These are phyloP conservation scores for Anthoscopus minutus DNA, from an alignment of 2,113 vertebrate genomes.

Conservation along the genomic window DNA sequence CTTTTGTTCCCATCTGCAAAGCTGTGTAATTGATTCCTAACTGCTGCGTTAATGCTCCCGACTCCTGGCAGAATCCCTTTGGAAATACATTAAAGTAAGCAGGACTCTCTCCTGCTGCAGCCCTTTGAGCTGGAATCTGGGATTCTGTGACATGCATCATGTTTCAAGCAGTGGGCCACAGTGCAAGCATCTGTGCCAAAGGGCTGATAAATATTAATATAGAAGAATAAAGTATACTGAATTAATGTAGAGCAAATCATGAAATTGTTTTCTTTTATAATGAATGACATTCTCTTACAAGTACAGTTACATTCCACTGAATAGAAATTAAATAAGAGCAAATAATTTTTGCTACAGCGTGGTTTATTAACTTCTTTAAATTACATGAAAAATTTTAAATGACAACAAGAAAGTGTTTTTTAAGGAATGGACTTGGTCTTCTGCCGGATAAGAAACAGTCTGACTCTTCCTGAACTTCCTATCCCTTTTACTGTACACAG, in stretches of 20 bases:
- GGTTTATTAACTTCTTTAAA: background rate
- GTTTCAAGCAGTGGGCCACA: background rate
- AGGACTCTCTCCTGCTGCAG: background rate
- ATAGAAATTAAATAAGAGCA: background rate
- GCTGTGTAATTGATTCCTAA: slow-evolving; percentile 42
- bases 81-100: slow-evolving; percentile 13
- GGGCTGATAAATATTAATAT: background rate
- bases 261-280: background rate
- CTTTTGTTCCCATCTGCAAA: slow-evolving; percentile 38
- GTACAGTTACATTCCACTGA: background rate
- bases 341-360: background rate
- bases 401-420: background rate
- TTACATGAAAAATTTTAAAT: background rate
- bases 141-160: background rate
- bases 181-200: background rate
- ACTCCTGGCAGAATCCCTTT: slow-evolving; percentile 15
- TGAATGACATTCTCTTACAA: background rate
- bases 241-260: background rate
- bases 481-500: background rate
- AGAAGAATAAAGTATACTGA: background rate
- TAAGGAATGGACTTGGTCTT: background rate
- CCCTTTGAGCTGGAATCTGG: background rate
- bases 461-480: background rate
- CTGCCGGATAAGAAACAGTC: background rate
- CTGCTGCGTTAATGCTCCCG: background rate